Conservation (phyloP, 1,140 invertebrate genomes). For the Conus betulinus region DNA sequence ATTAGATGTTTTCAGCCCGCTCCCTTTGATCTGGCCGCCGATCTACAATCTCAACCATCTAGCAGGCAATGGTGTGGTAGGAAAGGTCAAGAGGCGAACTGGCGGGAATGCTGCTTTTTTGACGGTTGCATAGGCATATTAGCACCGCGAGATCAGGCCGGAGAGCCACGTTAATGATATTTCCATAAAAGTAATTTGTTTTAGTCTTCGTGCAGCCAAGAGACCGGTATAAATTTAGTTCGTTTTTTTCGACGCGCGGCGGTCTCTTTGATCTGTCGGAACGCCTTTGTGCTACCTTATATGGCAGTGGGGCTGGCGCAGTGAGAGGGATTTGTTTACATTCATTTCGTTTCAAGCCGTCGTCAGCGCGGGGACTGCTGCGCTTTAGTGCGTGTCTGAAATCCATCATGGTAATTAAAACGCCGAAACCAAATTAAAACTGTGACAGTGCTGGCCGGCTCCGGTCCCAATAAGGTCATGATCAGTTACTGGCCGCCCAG, state of each 20-base stretch:
- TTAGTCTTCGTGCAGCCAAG: slow-evolving; percentile 24
- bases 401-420: slow-evolving; percentile 40
- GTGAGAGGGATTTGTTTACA: slow-evolving; percentile 65
- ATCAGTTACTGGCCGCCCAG: neutral
- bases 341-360: slow-evolving; percentile 60
- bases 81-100: slow-evolving; percentile 61
- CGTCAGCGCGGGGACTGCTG: slow-evolving; percentile 51
- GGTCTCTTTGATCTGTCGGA: slow-evolving; percentile 61
- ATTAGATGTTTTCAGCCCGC: slow-evolving; percentile 64
- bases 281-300: slow-evolving; percentile 68
- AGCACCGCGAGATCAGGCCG: slow-evolving; percentile 33
- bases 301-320: slow-evolving; percentile 59
- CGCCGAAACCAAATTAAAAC: slow-evolving; percentile 20
- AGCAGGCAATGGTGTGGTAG: slow-evolving; percentile 51
- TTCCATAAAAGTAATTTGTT: slow-evolving; percentile 46
- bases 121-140: slow-evolving; percentile 36
- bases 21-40: slow-evolving; percentile 64
- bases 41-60: slow-evolving; percentile 63
- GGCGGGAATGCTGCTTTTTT: slow-evolving; percentile 41
- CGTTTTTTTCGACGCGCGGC: slow-evolving; percentile 40
- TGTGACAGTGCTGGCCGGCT: neutral
- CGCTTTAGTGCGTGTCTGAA: slow-evolving; percentile 47
- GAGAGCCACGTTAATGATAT: slow-evolving; percentile 34
- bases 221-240: slow-evolving; percentile 35
- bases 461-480: neutral